Conservation (phyloP, 2,888 invertebrate species). For the Orthonevra nobilis region DNA sequence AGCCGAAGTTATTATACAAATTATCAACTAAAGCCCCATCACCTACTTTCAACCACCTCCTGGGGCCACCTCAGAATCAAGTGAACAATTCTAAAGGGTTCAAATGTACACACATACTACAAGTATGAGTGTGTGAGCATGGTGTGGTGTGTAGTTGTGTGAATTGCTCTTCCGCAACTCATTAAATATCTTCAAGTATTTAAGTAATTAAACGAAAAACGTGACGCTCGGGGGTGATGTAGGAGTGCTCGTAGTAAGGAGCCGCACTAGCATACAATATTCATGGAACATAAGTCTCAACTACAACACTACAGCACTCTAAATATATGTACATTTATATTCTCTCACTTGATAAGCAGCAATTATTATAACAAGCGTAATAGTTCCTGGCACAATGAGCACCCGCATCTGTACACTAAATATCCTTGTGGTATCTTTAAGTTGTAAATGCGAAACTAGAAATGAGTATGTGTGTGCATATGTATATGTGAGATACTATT, state of each 20-base stretch:
- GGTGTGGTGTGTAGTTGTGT: background rate
- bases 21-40: constrained; percentile 49
- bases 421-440: constrained; percentile 37
- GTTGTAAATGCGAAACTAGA: constrained; percentile 45
- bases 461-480: constrained; percentile 7
- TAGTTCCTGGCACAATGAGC: constrained; percentile 37
- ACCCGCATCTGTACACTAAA: background rate
- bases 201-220: constrained; percentile 61
- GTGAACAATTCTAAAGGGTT: constrained; percentile 54
- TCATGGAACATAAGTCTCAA: constrained; percentile 42
- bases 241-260: background rate
- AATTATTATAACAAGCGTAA: constrained; percentile 69
- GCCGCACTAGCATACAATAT: constrained; percentile 28
- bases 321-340: constrained; percentile 26
- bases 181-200: constrained; percentile 61
- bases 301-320: constrained; percentile 21
- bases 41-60: constrained; percentile 6
- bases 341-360: constrained; percentile 67
- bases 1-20: constrained; percentile 53
- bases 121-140: background rate
- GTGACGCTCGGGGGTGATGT: constrained; percentile 26
- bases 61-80: constrained; percentile 30
- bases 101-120: constrained; percentile 6
- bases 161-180: constrained; percentile 67
- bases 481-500: no score